Percentiles rank a stretch among this genome's conserved stretches.
These are phyloP conservation scores for Rhinogobio ventralis DNA, from an alignment of 2,797 vertebrate species.

Conservation along the genomic window DNA sequence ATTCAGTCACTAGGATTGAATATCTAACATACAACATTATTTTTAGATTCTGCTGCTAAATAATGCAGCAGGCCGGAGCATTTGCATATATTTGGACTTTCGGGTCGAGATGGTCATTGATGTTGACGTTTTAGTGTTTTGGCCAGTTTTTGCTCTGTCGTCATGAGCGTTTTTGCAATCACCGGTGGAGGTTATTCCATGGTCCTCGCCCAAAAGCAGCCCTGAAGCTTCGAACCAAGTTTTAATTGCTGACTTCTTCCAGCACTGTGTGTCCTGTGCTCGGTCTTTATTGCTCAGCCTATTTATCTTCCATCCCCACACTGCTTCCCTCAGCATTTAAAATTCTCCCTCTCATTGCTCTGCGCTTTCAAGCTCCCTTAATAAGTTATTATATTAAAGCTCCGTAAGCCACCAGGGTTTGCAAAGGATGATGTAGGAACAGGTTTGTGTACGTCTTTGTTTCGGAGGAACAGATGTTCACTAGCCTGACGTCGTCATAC, in stretches of 20 bases:
- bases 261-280: slow-evolving; percentile 44
- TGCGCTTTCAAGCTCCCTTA: slow-evolving; percentile 48
- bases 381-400: slow-evolving; percentile 52
- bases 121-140: slow-evolving; percentile 15
- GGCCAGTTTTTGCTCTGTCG: not conserved
- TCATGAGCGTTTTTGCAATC: slow-evolving; percentile 8
- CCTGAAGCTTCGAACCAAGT: slow-evolving; percentile 1
- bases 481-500: no score
- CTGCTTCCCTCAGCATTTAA: slow-evolving; percentile 53
- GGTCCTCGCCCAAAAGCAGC: not conserved
- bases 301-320: slow-evolving; percentile 34
- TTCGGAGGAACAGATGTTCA: slow-evolving; percentile 19
- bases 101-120: slow-evolving; percentile 27
- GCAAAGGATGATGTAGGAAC: slow-evolving; percentile 6
- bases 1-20: slow-evolving; percentile 25
- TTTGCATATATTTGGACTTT: slow-evolving; percentile 53
- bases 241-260: slow-evolving; percentile 48
- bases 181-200: not conserved
- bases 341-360: slow-evolving; percentile 44
- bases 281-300: slow-evolving; percentile 46
- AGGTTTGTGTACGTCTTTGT: slow-evolving; percentile 27
- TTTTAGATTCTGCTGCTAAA: slow-evolving; percentile 42
- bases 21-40: slow-evolving; percentile 16
- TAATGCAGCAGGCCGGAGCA: slow-evolving; percentile 46
- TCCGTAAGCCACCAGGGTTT: slow-evolving; percentile 24